phyloP scores from a whole-genome alignment of 2,888 invertebrate genomes.

The Himalopsyche anomala region DNA sequence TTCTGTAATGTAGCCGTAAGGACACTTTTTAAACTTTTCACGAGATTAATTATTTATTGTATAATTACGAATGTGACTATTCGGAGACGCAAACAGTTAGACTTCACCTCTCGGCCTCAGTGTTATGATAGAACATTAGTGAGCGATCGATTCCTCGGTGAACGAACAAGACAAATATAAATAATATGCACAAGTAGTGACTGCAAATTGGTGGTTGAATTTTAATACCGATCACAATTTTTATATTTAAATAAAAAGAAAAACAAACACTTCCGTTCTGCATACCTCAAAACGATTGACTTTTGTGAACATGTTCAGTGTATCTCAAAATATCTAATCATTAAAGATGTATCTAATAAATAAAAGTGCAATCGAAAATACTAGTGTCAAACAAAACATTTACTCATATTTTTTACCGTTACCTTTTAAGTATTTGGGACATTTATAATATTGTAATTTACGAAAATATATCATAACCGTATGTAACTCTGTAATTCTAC shows the following conservation, averaged over 20 bases:
- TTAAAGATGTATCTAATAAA: not conserved
- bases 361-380: slow-evolving; percentile 40
- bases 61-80: not conserved
- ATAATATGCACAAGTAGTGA: slow-evolving; percentile 38
- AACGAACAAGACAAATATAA: not conserved
- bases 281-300: slow-evolving; percentile 36
- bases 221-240: not conserved
- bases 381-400: slow-evolving; percentile 37
- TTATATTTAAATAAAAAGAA: not conserved
- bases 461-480: slow-evolving; percentile 25
- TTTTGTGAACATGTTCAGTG: slow-evolving; percentile 24
- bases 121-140: not conserved
- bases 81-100: slow-evolving; percentile 7
- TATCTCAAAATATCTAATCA: slow-evolving; percentile 19
- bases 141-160: not conserved
- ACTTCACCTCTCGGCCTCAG: slow-evolving; percentile 29
- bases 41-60: slow-evolving; percentile 41
- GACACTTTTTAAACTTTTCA: slow-evolving; percentile 58
- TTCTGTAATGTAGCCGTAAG: slow-evolving; percentile 47
- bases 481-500: slow-evolving; percentile 19
- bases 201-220: slow-evolving; percentile 9
- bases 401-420: slow-evolving; percentile 22
- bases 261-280: slow-evolving; percentile 13
- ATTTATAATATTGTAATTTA: slow-evolving; percentile 17
- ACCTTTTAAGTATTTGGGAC: slow-evolving; percentile 22